phyloP scores from a whole-genome alignment of 1,140 invertebrate species.

The Cydia amplana region DNA sequence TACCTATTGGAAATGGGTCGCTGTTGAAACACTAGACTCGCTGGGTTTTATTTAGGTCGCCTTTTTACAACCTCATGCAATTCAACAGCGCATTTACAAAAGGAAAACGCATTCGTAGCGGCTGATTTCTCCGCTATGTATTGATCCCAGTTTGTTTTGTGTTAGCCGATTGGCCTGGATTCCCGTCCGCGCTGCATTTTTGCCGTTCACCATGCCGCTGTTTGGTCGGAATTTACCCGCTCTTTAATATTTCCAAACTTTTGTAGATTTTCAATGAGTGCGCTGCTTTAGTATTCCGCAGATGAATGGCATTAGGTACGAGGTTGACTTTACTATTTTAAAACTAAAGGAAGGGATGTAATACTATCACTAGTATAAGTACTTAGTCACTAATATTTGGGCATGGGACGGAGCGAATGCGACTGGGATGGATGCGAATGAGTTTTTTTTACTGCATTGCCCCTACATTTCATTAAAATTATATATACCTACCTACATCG shows the following conservation, averaged over 20 bases:
- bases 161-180: not conserved
- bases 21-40: not conserved
- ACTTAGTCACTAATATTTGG: too few relatives aligned
- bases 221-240: not conserved
- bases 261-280: not conserved
- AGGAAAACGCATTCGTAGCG: not conserved
- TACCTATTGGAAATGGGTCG: too few relatives aligned
- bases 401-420: too few relatives aligned
- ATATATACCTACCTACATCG: too few relatives aligned
- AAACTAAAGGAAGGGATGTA: too few relatives aligned
- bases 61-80: not conserved
- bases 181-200: not conserved
- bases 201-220: not conserved
- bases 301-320: too few relatives aligned
- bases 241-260: not conserved
- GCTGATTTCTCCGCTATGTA: not conserved
- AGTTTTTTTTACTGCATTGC: too few relatives aligned
- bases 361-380: too few relatives aligned
- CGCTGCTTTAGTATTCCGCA: too few relatives aligned
- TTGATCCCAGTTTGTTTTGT: not conserved
- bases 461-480: too few relatives aligned
- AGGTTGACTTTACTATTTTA: too few relatives aligned
- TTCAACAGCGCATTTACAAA: not conserved
- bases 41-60: not conserved
- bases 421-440: too few relatives aligned